Evolutionary conservation across 2,113 vertebrate genomes (phyloP).

Genomic region (Gnathonemus echidnorhynchus): DNA sequence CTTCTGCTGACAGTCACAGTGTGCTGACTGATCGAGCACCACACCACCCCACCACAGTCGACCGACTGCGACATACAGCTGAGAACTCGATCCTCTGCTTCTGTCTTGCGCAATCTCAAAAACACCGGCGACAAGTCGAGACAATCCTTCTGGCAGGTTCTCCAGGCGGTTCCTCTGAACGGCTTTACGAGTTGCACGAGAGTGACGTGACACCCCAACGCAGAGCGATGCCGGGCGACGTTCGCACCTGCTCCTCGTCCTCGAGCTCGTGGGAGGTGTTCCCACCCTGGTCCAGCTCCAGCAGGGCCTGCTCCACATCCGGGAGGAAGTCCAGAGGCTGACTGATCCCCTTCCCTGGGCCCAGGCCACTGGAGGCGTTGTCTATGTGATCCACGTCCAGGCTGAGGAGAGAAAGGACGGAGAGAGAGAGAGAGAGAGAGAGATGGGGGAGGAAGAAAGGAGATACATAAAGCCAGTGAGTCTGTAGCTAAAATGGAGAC

Average conservation of each 20-base stretch:
- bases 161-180: background rate
- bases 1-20: background rate
- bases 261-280: background rate
- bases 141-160: background rate
- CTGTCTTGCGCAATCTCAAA: background rate
- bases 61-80: background rate
- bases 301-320: background rate
- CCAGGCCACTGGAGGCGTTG: conserved; percentile 36
- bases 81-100: background rate
- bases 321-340: conserved; percentile 23
- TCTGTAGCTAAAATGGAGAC: background rate
- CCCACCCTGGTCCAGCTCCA: conserved; percentile 18
- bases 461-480: background rate
- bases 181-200: background rate
- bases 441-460: conserved; percentile 6
- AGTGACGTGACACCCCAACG: background rate
- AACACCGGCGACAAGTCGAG: background rate
- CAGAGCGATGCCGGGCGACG: background rate
- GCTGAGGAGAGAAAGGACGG: conserved; percentile 29
- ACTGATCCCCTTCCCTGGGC: conserved; percentile 34
- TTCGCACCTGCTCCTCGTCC: background rate
- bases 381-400: conserved; percentile 42
- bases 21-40: background rate
- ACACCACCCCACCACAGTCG: background rate
- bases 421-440: background rate